Evolutionary conservation across 2,888 invertebrate species (phyloP).

Genomic region (Agapostemon virescens): DNA sequence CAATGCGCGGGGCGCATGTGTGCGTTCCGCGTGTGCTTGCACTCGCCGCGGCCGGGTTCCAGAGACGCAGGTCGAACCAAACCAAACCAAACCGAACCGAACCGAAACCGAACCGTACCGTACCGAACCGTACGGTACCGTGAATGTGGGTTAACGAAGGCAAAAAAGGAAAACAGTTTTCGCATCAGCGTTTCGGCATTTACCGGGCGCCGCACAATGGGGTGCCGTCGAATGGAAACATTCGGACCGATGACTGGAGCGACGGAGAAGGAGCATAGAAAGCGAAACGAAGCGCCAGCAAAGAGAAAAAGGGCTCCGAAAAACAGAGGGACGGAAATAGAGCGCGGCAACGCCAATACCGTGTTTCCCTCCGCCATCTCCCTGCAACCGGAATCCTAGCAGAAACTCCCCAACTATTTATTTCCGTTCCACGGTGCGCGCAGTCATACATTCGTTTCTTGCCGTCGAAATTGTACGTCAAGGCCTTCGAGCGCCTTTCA

Average conservation of each 20-base stretch:
- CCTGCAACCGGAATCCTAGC: slow-evolving; percentile 35
- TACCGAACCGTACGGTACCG: slow-evolving; percentile 42
- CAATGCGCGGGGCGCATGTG: not conserved
- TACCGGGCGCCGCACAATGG: slow-evolving; percentile 66
- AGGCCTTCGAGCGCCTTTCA: slow-evolving; percentile 1
- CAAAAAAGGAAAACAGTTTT: slow-evolving; percentile 72
- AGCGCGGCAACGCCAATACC: slow-evolving; percentile 54
- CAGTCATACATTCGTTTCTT: slow-evolving; percentile 29
- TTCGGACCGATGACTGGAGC: slow-evolving; percentile 51
- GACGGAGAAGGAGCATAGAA: slow-evolving; percentile 35
- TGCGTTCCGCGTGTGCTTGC: not conserved
- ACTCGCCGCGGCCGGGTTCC: not conserved
- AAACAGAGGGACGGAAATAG: slow-evolving; percentile 57
- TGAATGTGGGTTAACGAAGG: slow-evolving; percentile 76
- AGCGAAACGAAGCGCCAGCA: slow-evolving; percentile 45
- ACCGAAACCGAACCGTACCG: not conserved
- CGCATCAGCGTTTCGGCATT: slow-evolving; percentile 73
- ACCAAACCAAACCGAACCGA: slow-evolving; percentile 10
- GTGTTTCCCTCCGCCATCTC: slow-evolving; percentile 32
- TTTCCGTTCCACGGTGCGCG: slow-evolving; percentile 34
- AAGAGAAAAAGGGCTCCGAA: slow-evolving; percentile 53
- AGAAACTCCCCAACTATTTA: slow-evolving; percentile 46
- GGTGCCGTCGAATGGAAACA: slow-evolving; percentile 70
- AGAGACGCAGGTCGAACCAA: not conserved
- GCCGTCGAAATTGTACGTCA: slow-evolving; percentile 8